Base-by-base conservation (phyloP, 2,113 vertebrate genomes). In the Gyps fulvus region DNA sequence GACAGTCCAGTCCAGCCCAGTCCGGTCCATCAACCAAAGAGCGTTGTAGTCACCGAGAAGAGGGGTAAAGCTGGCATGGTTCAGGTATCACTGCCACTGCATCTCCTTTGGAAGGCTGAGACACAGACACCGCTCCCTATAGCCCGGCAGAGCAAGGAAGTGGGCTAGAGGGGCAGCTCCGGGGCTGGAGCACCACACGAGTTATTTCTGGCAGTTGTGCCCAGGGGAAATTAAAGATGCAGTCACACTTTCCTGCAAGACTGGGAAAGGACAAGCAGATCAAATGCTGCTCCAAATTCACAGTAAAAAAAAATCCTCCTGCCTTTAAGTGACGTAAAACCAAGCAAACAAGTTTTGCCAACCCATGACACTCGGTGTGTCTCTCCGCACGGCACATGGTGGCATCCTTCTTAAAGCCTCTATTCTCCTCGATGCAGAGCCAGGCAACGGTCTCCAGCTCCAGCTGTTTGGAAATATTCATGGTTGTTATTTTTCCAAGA, bases 381-480 rank as follows among this genome's bases (percentile, higher is more conserved):
- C 29, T 52, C 55, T 38, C 26, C 0, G 0, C 9, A 55, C 0
- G 1, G 34, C 45, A 78, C 5, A 1, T 10, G 42, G 21, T n/a
- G 13, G 32, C 14, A 57, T 36, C 34, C 11, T 63, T 70, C 78
- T n/a, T 52, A 71, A 81, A 66, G 42, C 65, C 36, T 71, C 77
- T 81, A 0, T 10, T 52, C 47, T 67, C 45, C 25, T 22, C 3
- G 1, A 0, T 71, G 40, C 40, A 84, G 31, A 82, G 58, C 19
- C 40, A 89, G 16, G 36, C 17, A 92, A 42, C 0, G 1, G 29
- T 29, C 29, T 43, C 21, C 45, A 63, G 15, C 42, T 85, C 42
- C 42, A 49, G 65, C 23, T 71, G 11, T 16, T 59, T 36, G 20
- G 45, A 92, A 91, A 73, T 58, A 88, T 1, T 66, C 7, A 20